Evolutionary conservation across 2,113 vertebrate species (phyloP), one percentile per base, ranked within the genome.

Genomic region (Calypte anna): DNA sequence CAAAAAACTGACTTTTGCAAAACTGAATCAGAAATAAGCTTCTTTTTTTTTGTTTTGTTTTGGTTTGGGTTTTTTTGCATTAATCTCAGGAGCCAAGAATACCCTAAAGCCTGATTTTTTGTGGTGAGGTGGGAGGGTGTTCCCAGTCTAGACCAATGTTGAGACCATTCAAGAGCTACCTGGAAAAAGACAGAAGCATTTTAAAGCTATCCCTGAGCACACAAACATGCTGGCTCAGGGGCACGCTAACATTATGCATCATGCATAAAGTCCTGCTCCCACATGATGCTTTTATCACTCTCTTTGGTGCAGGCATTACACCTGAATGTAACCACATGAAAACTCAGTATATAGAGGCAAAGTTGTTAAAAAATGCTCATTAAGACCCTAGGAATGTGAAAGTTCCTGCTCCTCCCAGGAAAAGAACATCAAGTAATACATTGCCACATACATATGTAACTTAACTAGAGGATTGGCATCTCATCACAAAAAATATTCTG

Each of bases 71-170:
- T 50, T 28, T 68, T 77, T 61, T 19, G 15, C 22, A 58, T 33
- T 63, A 40, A 68, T 70, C 16, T 70, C 53, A 84, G 14, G 20
- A 70, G 69, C 8, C 27, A 72, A 55, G 12, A 76, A 54, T 24
- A 76, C 20, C 40, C 22, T 59, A 50, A 54, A 88, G 36, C 14
- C 69, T 79, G 74, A n/a, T 40, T 81, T 40, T 81, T 50, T 59
- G 6, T 72, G 48, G 19, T 0, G 0, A 21, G 12, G n/a, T 33
- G 9, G 18, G 18, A 72, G 31, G 6, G 7, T 44, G 12, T 48
- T 18, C 40, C 40, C 63, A 11, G 7, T 19, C 14, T 46, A 67
- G 28, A 38, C 10, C 30, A 68, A 36, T 43, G 43, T 54, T 58
- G 28, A 84, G 22, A 38, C 46, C 73, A 46, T 16, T 58, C 33